Evolutionary conservation across 2,113 vertebrate genomes (phyloP).

Genomic region (Macrotus californicus): DNA sequence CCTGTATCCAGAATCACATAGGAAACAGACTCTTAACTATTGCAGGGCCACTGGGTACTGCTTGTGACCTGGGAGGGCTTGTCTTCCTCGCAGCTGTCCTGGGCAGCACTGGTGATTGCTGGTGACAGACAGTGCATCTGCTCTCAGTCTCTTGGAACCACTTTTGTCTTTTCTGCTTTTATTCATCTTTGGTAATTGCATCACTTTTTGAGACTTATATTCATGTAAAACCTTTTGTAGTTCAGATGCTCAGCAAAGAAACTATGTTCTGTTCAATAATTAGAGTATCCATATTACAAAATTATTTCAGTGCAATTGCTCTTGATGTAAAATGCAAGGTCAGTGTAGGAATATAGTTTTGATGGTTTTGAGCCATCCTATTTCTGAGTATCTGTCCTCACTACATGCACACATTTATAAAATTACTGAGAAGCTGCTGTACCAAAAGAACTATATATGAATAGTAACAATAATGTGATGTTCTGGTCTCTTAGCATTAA

Average conservation of each 20-base stretch:
- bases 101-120: neutral
- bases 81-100: neutral
- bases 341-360: neutral
- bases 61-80: neutral
- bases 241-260: neutral
- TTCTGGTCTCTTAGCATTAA: slow-evolving; percentile 42
- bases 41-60: neutral
- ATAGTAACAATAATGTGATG: neutral
- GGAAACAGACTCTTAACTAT: neutral
- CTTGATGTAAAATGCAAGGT: slow-evolving; percentile 9
- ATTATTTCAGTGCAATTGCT: neutral
- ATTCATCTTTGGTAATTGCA: neutral
- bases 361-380: neutral
- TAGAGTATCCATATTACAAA: neutral
- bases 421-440: slow-evolving; percentile 34
- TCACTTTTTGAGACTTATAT: neutral
- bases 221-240: neutral
- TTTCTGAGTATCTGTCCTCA: slow-evolving; percentile 27
- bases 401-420: neutral
- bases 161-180: neutral
- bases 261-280: slow-evolving; percentile 2
- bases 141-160: neutral
- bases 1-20: neutral
- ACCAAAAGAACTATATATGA: slow-evolving; percentile 7
- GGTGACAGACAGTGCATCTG: neutral